Conservation (phyloP, 2,797 vertebrate genomes). For the Okamejei kenojei region DNA sequence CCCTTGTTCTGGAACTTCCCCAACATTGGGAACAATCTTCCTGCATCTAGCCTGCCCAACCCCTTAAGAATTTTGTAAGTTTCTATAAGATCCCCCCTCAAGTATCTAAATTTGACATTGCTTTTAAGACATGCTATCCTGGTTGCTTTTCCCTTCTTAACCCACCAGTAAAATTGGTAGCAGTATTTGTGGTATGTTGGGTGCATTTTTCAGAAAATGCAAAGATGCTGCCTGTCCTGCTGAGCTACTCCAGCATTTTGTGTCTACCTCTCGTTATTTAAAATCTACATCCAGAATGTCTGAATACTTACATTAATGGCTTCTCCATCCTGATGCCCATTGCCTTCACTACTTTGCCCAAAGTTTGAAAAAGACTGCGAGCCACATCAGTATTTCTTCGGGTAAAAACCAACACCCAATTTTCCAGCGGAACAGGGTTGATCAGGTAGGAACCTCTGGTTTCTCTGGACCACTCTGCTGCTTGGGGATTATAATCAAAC, state of each 20-base stretch:
- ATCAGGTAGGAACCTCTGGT: slow-evolving; percentile 69
- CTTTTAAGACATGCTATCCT: neutral
- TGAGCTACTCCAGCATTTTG: too few species aligned
- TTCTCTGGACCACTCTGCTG: slow-evolving; percentile 83
- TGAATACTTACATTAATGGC: slow-evolving; percentile 66
- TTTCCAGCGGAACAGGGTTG: slow-evolving; percentile 60
- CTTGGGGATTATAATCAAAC: slow-evolving; percentile 72
- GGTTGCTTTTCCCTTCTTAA: neutral
- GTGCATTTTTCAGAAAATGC: neutral
- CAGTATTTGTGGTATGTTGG: neutral
- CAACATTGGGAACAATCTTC: too few species aligned
- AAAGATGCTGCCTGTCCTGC: too few species aligned
- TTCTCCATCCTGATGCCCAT: slow-evolving; percentile 71
- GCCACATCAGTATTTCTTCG: slow-evolving; percentile 65
- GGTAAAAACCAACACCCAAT: slow-evolving; percentile 76
- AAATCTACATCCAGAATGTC: neutral
- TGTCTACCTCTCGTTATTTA: too few species aligned
- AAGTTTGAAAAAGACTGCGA: slow-evolving; percentile 65
- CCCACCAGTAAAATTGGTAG: neutral
- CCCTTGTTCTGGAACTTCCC: too few species aligned
- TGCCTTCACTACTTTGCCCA: slow-evolving; percentile 67
- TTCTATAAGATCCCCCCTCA: too few species aligned
- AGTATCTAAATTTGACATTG: neutral
- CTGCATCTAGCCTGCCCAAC: too few species aligned
- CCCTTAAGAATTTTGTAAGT: too few species aligned